Conservation (phyloP, 2,113 vertebrate genomes). For the Bubo blakistoni region DNA sequence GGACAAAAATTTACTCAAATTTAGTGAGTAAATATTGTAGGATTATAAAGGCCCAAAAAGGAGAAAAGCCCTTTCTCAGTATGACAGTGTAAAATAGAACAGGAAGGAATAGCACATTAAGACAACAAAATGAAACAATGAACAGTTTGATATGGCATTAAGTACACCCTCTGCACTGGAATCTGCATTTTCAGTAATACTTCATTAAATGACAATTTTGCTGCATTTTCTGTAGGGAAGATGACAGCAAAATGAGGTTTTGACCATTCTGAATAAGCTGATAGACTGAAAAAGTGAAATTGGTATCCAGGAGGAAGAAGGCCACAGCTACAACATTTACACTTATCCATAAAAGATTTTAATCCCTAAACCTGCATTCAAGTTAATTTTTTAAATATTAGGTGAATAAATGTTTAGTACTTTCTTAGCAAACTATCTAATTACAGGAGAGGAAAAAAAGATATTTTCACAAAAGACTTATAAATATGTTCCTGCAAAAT, state of each 20-base stretch:
- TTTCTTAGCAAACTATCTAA: neutral
- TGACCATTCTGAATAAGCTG: neutral
- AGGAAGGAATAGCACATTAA: neutral
- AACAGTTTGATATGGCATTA: neutral
- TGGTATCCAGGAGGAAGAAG: neutral
- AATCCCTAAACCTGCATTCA: neutral
- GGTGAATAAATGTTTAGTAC: neutral
- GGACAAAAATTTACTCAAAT: neutral
- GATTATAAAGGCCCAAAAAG: neutral
- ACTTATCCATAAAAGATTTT: neutral
- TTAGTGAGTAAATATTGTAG: neutral
- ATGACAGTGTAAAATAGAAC: neutral
- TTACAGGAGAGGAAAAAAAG: neutral
- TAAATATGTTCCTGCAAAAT: neutral
- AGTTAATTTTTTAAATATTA: neutral
- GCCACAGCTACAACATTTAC: neutral
- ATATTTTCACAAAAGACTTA: neutral
- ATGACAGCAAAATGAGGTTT: neutral
- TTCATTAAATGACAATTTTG: neutral
- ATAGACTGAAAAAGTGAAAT: neutral
- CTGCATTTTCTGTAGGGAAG: neutral
- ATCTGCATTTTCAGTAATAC: neutral
- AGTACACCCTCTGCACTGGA: neutral
- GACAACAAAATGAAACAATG: neutral
- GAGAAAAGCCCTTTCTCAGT: neutral